Percentiles rank a stretch among this genome's conserved stretches.
Evolutionary conservation across 2,888 invertebrate genomes (phyloP).

Genomic region (Thymelicus sylvestris): DNA sequence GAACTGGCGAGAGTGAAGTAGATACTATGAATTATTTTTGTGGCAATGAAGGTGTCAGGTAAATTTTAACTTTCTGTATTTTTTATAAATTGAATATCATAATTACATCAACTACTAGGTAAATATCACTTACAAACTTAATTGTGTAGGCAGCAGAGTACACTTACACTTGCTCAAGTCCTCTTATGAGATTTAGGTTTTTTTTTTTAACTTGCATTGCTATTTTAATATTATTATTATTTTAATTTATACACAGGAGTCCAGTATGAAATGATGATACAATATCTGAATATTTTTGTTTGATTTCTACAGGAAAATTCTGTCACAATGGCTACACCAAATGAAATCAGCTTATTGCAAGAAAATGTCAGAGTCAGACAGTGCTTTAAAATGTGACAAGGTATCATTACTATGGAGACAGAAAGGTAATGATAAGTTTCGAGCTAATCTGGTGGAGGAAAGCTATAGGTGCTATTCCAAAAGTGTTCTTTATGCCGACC

Average conservation of each 20-base stretch:
- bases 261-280: no score
- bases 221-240: no score
- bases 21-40: constrained; percentile 74
- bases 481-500: constrained; percentile 85
- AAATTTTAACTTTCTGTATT: neutral
- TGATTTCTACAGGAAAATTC: constrained; percentile 59
- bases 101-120: no score
- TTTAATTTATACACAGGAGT: no score
- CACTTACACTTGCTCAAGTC: no score
- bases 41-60: constrained; percentile 72
- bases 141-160: no score
- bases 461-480: constrained; percentile 86
- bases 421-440: constrained; percentile 85
- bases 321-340: constrained; percentile 69
- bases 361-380: constrained; percentile 58
- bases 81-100: no score
- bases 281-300: neutral
- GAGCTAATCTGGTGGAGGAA: constrained; percentile 74
- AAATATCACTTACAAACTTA: no score
- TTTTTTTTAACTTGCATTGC: no score
- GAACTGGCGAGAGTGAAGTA: constrained; percentile 66
- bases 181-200: no score
- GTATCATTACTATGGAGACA: constrained; percentile 72
- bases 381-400: constrained; percentile 67
- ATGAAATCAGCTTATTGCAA: constrained; percentile 65